Conservation (phyloP, 2,113 vertebrate genomes). For the Rhineura floridana region DNA sequence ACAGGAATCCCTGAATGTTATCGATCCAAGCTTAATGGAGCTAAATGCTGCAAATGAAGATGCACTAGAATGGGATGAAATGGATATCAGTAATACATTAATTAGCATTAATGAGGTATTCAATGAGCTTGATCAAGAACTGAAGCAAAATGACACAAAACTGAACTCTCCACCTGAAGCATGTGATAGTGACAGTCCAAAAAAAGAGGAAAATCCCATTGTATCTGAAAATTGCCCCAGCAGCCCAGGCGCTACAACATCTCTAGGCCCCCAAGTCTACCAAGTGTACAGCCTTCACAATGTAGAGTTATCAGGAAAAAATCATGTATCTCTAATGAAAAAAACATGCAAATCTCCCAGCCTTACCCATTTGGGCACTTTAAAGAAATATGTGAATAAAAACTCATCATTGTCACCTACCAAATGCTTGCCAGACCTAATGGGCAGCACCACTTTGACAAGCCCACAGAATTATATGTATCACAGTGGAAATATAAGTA, state of each 20-base stretch:
- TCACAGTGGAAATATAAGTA: conserved; percentile 75
- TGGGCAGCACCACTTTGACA: conserved; percentile 72
- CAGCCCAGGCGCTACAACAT: conserved; percentile 56
- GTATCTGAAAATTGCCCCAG: conserved; percentile 53
- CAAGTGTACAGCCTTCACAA: conserved; percentile 91
- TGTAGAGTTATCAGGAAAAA: conserved; percentile 82
- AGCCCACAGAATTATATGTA: conserved; percentile 65
- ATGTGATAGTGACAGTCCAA: conserved; percentile 46
- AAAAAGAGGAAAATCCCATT: conserved; percentile 61
- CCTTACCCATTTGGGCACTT: conserved; percentile 70
- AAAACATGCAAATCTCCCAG: conserved; percentile 61
- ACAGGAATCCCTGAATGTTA: conserved; percentile 85
- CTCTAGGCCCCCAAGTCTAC: conserved; percentile 79
- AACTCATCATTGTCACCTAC: conserved; percentile 92
- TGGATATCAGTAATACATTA: conserved; percentile 87
- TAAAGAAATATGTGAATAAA: conserved; percentile 87
- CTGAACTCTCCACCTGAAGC: conserved; percentile 61
- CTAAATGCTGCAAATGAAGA: conserved; percentile 85
- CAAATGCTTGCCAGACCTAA: conserved; percentile 89
- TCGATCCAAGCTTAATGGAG: conserved; percentile 89
- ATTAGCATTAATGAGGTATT: conserved; percentile 83
- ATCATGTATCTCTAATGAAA: conserved; percentile 72
- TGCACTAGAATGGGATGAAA: conserved; percentile 97
- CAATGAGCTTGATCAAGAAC: conserved; percentile 75
- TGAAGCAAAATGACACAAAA: conserved; percentile 58